phyloP scores from a whole-genome alignment of 92 coral and sea anemone species.

The Epizoanthus rinbou region DNA sequence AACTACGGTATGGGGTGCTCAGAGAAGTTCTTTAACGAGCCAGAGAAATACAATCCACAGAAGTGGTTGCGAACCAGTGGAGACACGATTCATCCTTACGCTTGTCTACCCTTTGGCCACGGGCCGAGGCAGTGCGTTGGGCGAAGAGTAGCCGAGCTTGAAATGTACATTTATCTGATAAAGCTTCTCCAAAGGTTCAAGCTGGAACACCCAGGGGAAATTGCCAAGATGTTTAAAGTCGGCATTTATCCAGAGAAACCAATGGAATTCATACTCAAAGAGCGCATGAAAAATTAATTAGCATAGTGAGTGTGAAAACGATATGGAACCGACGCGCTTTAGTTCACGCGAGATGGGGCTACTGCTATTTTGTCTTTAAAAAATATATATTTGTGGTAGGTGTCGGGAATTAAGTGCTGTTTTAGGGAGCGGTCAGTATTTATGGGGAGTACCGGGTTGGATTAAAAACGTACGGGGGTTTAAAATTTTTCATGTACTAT shows the following conservation, averaged over 20 bases:
- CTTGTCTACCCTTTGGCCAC: constrained; percentile 65
- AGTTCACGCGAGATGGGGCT: no score
- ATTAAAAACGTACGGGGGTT: no score
- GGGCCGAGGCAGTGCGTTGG: constrained; percentile 71
- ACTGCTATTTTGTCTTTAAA: no score
- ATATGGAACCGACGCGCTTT: no score
- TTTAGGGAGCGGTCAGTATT: no score
- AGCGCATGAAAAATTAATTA: neutral
- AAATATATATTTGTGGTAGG: no score
- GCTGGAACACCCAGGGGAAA: constrained; percentile 34
- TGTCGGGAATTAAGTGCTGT: no score
- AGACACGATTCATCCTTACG: constrained; percentile 42
- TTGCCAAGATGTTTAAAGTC: constrained; percentile 35
- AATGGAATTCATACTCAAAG: constrained; percentile 25
- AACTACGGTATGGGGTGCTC: constrained; percentile 34
- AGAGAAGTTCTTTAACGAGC: constrained; percentile 39
- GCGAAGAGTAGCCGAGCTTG: constrained; percentile 43
- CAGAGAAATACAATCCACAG: constrained; percentile 22
- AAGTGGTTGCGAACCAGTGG: constrained; percentile 39
- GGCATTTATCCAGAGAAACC: constrained; percentile 41
- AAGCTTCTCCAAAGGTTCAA: constrained; percentile 31
- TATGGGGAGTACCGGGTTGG: no score
- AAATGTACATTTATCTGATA: constrained; percentile 38
- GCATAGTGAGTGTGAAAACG: no score
- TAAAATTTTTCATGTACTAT: no score